A percentile compares a stretch with the other conserved stretches of the same genome.
Evolutionary conservation across 1,140 invertebrate species (phyloP).

Genomic region (Rhynchophorus ferrugineus): DNA sequence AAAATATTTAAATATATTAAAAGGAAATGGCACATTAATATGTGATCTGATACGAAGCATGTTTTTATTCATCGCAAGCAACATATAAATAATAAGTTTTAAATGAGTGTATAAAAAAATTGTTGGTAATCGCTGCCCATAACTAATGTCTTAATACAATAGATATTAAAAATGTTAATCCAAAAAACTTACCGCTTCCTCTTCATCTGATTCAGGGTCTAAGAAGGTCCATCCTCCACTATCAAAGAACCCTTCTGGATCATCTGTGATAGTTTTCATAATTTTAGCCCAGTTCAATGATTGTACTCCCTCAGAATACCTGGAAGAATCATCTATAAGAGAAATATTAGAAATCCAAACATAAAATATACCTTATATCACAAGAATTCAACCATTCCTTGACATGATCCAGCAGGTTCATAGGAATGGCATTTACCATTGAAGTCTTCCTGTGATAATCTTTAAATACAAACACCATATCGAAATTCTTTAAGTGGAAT

Average conservation of each 20-base stretch:
- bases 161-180: neutral
- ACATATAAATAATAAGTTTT: too few species aligned
- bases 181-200: conserved; percentile 47
- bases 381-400: conserved; percentile 92
- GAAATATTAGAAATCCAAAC: neutral
- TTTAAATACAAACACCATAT: conserved; percentile 99
- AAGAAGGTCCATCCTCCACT: conserved; percentile 98
- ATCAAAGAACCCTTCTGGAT: conserved; percentile 98
- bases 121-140: too few species aligned
- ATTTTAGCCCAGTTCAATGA: conserved; percentile 99
- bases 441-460: conserved; percentile 91
- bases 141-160: neutral
- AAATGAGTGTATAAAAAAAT: too few species aligned
- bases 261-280: conserved; percentile 99
- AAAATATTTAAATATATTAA: too few species aligned
- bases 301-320: conserved; percentile 97
- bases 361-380: conserved; percentile 32
- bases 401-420: conserved; percentile 97
- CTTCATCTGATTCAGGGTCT: conserved; percentile 83
- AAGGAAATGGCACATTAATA: too few species aligned
- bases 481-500: conserved; percentile 98
- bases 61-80: too few species aligned
- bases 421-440: conserved; percentile 97
- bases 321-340: neutral
- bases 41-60: too few species aligned